Evolutionary conservation across 1,140 invertebrate genomes (phyloP).

Genomic region (Eulimnadia texana): DNA sequence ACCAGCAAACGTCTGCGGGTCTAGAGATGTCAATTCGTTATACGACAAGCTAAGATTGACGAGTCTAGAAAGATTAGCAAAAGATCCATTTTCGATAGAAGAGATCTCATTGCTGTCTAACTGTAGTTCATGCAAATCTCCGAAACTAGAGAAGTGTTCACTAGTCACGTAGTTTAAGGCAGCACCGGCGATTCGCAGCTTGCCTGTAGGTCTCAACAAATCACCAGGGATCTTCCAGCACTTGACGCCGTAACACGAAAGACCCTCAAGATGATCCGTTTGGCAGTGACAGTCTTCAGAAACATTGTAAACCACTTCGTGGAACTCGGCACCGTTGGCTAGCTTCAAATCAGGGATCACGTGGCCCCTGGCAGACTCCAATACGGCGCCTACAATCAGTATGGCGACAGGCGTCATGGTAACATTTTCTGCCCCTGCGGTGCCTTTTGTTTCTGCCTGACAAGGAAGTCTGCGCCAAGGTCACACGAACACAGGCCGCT

Average conservation of each 20-base stretch:
- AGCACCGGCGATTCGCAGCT: background rate
- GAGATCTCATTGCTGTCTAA: constrained; percentile 11
- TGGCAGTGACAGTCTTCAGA: background rate
- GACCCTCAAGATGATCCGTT: background rate
- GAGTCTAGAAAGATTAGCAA: constrained; percentile 6
- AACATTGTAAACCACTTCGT: background rate
- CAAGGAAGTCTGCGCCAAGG: background rate
- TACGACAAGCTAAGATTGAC: constrained; percentile 10
- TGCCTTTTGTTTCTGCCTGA: too few relatives aligned
- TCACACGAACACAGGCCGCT: background rate
- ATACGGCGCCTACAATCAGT: too few relatives aligned
- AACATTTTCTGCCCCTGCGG: too few relatives aligned
- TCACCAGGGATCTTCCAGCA: background rate
- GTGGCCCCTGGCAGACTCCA: too few relatives aligned
- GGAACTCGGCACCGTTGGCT: background rate
- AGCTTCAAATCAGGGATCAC: background rate
- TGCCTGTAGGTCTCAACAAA: background rate
- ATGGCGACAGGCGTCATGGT: too few relatives aligned
- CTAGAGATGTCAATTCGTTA: constrained; percentile 1
- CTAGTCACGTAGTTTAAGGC: background rate
- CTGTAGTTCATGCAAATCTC: constrained; percentile 7
- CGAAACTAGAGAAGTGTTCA: background rate
- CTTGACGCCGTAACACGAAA: background rate
- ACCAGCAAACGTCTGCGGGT: constrained; percentile 22
- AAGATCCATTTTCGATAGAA: constrained; percentile 7